Base-by-base conservation (phyloP, 1,140 invertebrate genomes). In the Catajapyx aquilonaris region DNA sequence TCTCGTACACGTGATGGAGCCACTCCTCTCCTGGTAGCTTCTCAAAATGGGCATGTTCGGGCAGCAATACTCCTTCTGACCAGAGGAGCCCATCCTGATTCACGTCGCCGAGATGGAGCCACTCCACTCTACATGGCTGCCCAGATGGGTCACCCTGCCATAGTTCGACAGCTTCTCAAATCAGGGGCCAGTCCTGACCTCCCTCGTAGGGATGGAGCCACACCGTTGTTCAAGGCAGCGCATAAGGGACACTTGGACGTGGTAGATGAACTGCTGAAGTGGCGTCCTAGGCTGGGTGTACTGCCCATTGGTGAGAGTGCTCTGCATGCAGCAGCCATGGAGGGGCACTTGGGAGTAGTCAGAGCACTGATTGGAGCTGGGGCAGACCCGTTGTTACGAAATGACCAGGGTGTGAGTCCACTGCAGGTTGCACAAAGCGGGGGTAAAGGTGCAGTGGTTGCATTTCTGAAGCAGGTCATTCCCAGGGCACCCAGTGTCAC, bases 61-160 rank as follows among this genome's bases (percentile, higher is more conserved):
- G 73, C 83, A 39, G 58, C 80, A 16, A 57, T 68, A 13, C 60
- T 72, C 42, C 61, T 90, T 13, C 51, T 87, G 32, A 56, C 65
- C 16, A 67, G 68, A 19, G 74, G 75, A 39, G 81, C 77, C 4
- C 59, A 67, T 40, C 65, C 71, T 21, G 79, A 88, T 52, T 57
- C 62, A 1, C 60, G 67, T 40, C 62, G 81, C 42, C 68, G 65
- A 32, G 87, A 93, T 60, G 73, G 80, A 38, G 81, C 85, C 36
- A 81, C 81, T 9, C 75, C 87, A 21, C 65, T 94, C 28, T 93
- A 85, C 84, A 91, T 94, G 48, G 77, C 85, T 3, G 69, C 81
- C 30, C 88, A 94, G 68, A 87, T 88, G 75, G 86, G 86, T 9
- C 81, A 87, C 56, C 72, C 76, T 52, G 68, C 75, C 47, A 72